Conservation (phyloP, 2,797 vertebrate genomes). For the Notoglanidium macrostoma region DNA sequence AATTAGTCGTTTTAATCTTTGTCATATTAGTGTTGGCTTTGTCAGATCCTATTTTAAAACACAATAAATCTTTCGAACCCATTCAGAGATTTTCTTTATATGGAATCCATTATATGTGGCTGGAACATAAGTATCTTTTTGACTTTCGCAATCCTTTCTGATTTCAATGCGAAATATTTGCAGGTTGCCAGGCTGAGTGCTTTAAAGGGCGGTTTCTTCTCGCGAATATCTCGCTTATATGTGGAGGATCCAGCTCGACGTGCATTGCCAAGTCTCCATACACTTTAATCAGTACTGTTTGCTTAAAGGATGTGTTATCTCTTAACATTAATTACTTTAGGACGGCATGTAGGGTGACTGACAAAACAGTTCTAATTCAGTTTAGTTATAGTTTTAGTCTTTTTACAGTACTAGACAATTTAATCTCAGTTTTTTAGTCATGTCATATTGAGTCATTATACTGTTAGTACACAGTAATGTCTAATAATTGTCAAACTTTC, state of each 20-base stretch:
- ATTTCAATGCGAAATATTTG: conserved; percentile 15
- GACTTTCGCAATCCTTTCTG: neutral
- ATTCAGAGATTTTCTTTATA: neutral
- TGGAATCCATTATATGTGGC: neutral
- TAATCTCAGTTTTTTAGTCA: neutral
- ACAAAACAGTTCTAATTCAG: neutral
- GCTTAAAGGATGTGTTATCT: neutral
- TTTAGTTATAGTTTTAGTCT: neutral
- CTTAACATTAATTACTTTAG: neutral
- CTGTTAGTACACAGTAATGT: neutral
- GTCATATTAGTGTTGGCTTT: neutral
- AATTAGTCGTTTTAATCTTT: neutral
- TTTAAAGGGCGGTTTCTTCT: neutral
- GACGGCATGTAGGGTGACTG: neutral
- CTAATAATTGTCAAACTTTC: neutral
- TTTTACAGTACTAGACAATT: neutral
- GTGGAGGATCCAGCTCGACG: neutral
- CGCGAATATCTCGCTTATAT: neutral
- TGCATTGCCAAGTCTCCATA: neutral
- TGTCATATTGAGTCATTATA: neutral
- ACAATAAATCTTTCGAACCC: neutral
- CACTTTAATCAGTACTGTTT: neutral
- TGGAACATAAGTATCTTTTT: neutral
- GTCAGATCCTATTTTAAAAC: neutral
- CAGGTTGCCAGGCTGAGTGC: neutral